phyloP scores from a whole-genome alignment of 2,113 vertebrate species.

The Zosterops pallidus region DNA sequence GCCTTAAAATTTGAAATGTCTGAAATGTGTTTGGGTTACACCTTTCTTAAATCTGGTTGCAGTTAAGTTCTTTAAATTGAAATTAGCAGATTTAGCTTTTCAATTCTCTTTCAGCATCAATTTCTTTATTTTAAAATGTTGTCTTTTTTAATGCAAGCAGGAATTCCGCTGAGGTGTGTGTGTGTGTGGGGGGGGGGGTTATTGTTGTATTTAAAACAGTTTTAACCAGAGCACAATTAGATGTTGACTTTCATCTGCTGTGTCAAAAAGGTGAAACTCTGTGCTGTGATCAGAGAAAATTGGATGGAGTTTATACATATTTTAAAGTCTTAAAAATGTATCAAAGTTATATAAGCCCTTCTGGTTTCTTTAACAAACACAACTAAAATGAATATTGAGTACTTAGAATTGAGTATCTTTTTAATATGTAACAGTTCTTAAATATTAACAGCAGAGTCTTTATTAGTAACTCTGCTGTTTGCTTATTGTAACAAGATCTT shows the following conservation, averaged over 20 bases:
- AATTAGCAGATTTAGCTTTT: not conserved
- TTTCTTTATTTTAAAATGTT: slow-evolving; percentile 13
- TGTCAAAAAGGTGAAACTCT: slow-evolving; percentile 79
- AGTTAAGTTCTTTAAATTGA: not conserved
- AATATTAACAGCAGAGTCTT: slow-evolving; percentile 1
- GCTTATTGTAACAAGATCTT: slow-evolving; percentile 6
- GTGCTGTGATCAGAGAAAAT: slow-evolving; percentile 83
- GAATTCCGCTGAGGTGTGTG: not conserved
- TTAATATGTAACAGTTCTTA: not conserved
- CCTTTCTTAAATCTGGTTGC: not conserved
- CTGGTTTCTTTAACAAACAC: slow-evolving; percentile 41
- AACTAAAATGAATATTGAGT: not conserved
- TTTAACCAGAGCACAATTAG: slow-evolving; percentile 83
- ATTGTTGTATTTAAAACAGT: slow-evolving; percentile 64
- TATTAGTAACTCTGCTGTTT: not conserved
- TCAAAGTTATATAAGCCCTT: not conserved
- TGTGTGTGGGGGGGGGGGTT: not conserved
- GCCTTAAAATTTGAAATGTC: not conserved
- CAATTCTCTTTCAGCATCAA: not conserved
- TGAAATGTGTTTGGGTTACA: not conserved
- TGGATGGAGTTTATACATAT: slow-evolving; percentile 87
- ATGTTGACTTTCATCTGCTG: slow-evolving; percentile 83
- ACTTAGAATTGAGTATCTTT: not conserved
- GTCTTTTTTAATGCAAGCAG: slow-evolving; percentile 2
- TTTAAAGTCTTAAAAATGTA: slow-evolving; percentile 28